Evolutionary conservation across 2,797 vertebrate species (phyloP), one percentile per base, ranked within the genome.

Genomic region (Cossypha niveicapilla): DNA sequence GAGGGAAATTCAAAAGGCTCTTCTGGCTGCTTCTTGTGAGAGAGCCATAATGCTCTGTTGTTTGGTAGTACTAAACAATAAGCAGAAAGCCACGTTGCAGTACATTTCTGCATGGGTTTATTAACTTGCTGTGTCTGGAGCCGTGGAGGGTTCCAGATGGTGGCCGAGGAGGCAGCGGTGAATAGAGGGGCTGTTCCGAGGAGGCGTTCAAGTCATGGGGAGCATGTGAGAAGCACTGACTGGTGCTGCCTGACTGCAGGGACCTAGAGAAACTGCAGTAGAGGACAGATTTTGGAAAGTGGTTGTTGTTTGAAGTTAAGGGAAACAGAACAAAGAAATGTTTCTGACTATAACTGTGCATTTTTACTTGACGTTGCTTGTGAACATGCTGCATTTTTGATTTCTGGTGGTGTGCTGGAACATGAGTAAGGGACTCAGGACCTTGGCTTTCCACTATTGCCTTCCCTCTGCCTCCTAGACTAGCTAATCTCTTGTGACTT

Each of bases 21-120:
- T 79, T 87, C 67, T 79, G 47, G 13, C 51, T 75, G 5, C 44
- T 92, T 86, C 62, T 71, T 67, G 35, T 63, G 77, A 42, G 47
- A 32, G 67, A 89, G 42, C 58, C 37, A 50, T 92, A 90, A 66
- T 78, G 56, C 84, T 75, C 58, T 83, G 44, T 84, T 90, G 83
- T 93, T 85, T 6, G 9, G 13, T 42, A 41, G 73, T 22, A 18
- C 21, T 32, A 19, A 70, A 88, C 72, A 94, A 62, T 62, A 22
- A 72, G 58, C 77, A 92, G 63, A 79, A 82, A 82, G 25, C 41
- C 39, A 4, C 7, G 21, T 35, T 56, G 53, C 53, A 87, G 56
- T n/a, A 21, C 15, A 14, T 13, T 75, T 78, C 6, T 60, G 35
- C 41, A 13, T 7, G 60, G 41, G 15, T 53, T 91, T 80, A 87